Evolutionary conservation across 2,888 invertebrate genomes (phyloP).

Genomic region (Cryptus viduatorius): DNA sequence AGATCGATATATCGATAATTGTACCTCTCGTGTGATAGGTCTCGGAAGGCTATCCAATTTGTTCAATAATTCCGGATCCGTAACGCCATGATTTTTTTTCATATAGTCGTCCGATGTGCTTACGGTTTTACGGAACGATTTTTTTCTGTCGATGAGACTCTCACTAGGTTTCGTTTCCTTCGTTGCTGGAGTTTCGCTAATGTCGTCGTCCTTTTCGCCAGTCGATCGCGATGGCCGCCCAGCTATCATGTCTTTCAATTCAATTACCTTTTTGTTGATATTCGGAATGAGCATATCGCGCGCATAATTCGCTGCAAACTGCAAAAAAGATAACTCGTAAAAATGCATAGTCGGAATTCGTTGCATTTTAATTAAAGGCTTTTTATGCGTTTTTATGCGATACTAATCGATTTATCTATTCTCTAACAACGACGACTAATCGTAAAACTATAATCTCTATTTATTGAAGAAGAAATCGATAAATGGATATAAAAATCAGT

Average conservation of each 20-base stretch:
- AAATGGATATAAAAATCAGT: too few relatives aligned
- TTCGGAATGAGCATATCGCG: conserved; percentile 94
- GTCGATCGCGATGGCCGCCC: conserved; percentile 85
- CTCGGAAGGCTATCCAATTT: conserved; percentile 88
- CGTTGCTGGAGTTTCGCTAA: conserved; percentile 85
- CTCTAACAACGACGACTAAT: background rate
- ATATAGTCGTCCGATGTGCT: conserved; percentile 87
- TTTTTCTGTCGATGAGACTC: conserved; percentile 86
- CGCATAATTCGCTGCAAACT: conserved; percentile 96
- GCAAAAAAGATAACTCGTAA: conserved; percentile 72
- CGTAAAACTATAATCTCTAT: background rate
- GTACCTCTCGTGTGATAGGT: conserved; percentile 82
- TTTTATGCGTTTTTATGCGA: background rate
- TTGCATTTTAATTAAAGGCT: background rate
- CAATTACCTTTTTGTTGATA: conserved; percentile 91
- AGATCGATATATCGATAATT: background rate
- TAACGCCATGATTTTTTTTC: conserved; percentile 86
- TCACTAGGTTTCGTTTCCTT: conserved; percentile 77
- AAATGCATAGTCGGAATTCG: conserved; percentile 32
- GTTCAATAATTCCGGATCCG: conserved; percentile 89
- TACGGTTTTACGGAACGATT: conserved; percentile 89
- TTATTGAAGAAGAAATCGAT: background rate
- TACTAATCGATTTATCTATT: conserved; percentile 22
- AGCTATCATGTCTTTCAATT: conserved; percentile 89
- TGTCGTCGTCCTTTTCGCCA: conserved; percentile 72